Conservation (phyloP, 92 coral and sea anemone genomes). For the Epizoanthus scotinus region DNA sequence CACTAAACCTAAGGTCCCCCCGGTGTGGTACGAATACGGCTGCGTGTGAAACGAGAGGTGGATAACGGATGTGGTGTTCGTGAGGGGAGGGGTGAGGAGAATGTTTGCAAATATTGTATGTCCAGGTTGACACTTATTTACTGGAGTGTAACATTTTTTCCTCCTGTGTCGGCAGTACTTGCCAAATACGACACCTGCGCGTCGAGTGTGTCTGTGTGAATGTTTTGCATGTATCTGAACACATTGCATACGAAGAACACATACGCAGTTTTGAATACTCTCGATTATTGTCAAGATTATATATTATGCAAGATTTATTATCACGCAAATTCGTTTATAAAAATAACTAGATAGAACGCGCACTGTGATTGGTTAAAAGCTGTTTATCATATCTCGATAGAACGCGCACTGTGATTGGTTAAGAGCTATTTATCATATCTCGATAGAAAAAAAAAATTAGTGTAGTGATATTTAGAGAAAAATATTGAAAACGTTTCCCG, state of each 20-base stretch:
- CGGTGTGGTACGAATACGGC: slow-evolving; percentile 88
- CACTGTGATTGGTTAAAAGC: neutral
- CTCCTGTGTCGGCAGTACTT: too few relatives aligned
- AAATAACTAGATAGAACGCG: neutral
- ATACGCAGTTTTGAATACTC: too few relatives aligned
- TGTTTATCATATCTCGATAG: neutral
- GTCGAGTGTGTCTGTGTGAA: too few relatives aligned
- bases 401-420: neutral
- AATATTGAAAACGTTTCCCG: neutral
- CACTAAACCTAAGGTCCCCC: slow-evolving; percentile 62
- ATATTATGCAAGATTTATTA: too few relatives aligned
- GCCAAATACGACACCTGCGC: too few relatives aligned
- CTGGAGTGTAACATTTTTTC: too few relatives aligned
- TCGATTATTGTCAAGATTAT: too few relatives aligned
- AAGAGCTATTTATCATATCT: neutral
- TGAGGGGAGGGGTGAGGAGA: neutral
- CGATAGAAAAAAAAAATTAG: too few relatives aligned
- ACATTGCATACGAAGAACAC: too few relatives aligned
- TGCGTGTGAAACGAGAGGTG: slow-evolving; percentile 50
- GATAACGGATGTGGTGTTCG: neutral
- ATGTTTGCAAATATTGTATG: neutral
- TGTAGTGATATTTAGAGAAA: neutral
- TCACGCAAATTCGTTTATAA: neutral
- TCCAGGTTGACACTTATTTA: too few relatives aligned
- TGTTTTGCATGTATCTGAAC: too few relatives aligned